phyloP scores from a whole-genome alignment of 1,140 invertebrate genomes.

The Drosophila parabipectinata region DNA sequence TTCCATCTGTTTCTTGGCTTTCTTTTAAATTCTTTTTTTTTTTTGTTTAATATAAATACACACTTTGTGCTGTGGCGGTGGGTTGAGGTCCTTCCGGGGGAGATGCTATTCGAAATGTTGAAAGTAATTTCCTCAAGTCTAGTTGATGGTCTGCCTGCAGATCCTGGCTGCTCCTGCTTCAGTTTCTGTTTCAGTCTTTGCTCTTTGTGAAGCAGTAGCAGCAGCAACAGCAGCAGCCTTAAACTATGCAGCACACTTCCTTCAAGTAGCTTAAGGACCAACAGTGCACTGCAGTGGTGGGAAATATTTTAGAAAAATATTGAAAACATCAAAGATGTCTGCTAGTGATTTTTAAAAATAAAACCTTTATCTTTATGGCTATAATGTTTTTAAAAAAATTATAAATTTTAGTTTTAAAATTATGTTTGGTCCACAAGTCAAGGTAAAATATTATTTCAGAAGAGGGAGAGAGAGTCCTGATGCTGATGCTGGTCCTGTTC shows the following conservation, averaged over 20 bases:
- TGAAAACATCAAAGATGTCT: too few species aligned
- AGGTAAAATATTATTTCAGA: constrained; percentile 15
- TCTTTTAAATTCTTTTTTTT: constrained; percentile 18
- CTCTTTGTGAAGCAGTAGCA: constrained; percentile 34
- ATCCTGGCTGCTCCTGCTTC: constrained; percentile 25
- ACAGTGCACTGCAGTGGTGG: not conserved
- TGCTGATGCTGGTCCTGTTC: not conserved
- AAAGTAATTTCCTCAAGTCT: constrained; percentile 78
- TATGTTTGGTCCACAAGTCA: not conserved
- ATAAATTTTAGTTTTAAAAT: not conserved
- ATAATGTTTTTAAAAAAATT: too few species aligned
- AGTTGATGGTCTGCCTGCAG: constrained; percentile 65
- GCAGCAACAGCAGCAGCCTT: constrained; percentile 41
- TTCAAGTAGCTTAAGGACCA: constrained; percentile 60
- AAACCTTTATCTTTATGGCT: not conserved
- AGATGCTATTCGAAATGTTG: constrained; percentile 69
- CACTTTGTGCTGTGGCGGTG: constrained; percentile 51
- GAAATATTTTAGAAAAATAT: too few species aligned
- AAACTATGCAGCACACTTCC: constrained; percentile 73
- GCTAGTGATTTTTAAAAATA: not conserved
- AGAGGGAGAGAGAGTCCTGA: not conserved
- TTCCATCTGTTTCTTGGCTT: constrained; percentile 1
- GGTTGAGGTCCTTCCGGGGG: constrained; percentile 7
- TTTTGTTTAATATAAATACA: constrained; percentile 60
- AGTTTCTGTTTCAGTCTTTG: constrained; percentile 10